Conservation (phyloP, 2,888 invertebrate species). For the Fragum fragum region DNA sequence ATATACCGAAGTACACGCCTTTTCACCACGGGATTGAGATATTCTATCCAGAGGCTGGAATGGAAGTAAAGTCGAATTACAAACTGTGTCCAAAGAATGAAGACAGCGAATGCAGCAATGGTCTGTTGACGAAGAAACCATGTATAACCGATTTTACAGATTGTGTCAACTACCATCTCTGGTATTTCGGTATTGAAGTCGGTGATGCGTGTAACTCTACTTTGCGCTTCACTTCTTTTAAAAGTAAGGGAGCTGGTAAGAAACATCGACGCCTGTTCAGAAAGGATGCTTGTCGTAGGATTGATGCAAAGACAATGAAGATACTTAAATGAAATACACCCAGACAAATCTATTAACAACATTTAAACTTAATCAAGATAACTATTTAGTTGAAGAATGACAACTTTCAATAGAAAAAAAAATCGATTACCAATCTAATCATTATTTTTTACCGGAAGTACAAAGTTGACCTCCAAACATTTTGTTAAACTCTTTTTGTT, state of each 20-base stretch:
- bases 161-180: conserved; percentile 30
- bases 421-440: too few species aligned
- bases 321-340: too few species aligned
- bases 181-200: conserved; percentile 34
- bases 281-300: background rate
- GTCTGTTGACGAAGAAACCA: background rate
- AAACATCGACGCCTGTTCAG: background rate
- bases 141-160: conserved; percentile 4
- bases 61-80: conserved; percentile 34
- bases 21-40: conserved; percentile 51
- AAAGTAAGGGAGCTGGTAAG: background rate
- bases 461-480: too few species aligned
- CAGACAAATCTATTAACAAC: too few species aligned
- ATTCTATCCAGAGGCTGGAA: conserved; percentile 35
- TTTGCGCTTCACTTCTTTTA: background rate
- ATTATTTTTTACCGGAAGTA: too few species aligned
- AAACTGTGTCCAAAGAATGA: conserved; percentile 37
- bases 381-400: too few species aligned
- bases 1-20: conserved; percentile 1
- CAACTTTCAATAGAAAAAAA: too few species aligned
- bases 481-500: too few species aligned
- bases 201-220: conserved; percentile 23
- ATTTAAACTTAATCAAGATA: too few species aligned
- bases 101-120: conserved; percentile 37
- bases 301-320: conserved; percentile 5